These are phyloP conservation scores for Hermaeophaga mercurialis DNA, from an alignment of 2,888 invertebrate species.

Conservation along the genomic window DNA sequence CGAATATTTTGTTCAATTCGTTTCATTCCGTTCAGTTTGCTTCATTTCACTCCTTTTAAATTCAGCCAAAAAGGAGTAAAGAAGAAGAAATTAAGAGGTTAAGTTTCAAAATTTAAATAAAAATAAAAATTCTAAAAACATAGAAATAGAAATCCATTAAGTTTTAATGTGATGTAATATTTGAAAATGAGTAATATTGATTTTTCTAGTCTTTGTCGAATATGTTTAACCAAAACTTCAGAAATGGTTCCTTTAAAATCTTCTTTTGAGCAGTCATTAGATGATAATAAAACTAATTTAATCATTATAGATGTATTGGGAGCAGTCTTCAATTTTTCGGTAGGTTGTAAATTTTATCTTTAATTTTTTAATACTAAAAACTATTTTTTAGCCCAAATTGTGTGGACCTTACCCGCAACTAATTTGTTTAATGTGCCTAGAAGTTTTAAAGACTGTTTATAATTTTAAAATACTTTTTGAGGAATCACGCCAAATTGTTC, in stretches of 20 bases:
- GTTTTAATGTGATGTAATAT: not conserved
- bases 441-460: slow-evolving; percentile 26
- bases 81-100: no score
- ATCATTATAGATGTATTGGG: not conserved
- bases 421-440: slow-evolving; percentile 31
- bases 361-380: not conserved
- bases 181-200: not conserved
- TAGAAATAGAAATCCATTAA: no score
- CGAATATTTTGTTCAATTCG: no score
- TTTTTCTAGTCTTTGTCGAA: slow-evolving; percentile 21
- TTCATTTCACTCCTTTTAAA: no score
- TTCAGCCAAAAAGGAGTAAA: no score
- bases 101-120: no score
- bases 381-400: slow-evolving; percentile 21
- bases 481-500: slow-evolving; percentile 21
- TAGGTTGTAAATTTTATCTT: slow-evolving; percentile 1
- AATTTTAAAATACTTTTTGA: slow-evolving; percentile 29
- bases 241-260: slow-evolving; percentile 20
- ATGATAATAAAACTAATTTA: not conserved
- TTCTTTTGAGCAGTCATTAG: slow-evolving; percentile 9
- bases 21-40: no score
- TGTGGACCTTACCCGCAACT: slow-evolving; percentile 25
- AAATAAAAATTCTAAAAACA: no score
- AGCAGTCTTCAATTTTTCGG: not conserved
- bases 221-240: slow-evolving; percentile 28